Evolutionary conservation across 2,888 invertebrate genomes (phyloP).

Genomic region (Lycophotia porphyrea): DNA sequence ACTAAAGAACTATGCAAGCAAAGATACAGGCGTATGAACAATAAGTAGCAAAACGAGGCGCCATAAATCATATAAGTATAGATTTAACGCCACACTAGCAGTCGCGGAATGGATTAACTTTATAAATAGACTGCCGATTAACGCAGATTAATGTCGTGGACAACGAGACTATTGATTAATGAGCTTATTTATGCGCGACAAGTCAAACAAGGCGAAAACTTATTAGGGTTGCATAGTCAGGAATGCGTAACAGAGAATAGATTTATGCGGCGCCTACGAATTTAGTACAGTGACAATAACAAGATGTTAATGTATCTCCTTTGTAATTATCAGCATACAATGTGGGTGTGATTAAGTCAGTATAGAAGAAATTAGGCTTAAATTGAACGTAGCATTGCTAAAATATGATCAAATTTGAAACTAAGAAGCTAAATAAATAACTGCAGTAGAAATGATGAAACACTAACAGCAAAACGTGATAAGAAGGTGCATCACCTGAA

Average conservation of each 20-base stretch:
- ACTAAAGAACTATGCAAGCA: not conserved
- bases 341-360: not conserved
- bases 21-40: slow-evolving; percentile 23
- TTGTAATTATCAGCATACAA: slow-evolving; percentile 13
- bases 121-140: slow-evolving; percentile 59
- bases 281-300: slow-evolving; percentile 45
- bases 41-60: slow-evolving; percentile 19
- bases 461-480: not conserved
- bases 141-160: slow-evolving; percentile 61
- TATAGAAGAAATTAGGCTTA: not conserved
- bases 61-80: slow-evolving; percentile 51
- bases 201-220: slow-evolving; percentile 66
- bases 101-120: slow-evolving; percentile 37
- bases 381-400: not conserved
- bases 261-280: slow-evolving; percentile 54
- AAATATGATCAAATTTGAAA: not conserved
- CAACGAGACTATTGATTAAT: slow-evolving; percentile 64
- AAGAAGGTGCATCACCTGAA: not conserved
- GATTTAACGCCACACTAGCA: slow-evolving; percentile 38
- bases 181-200: slow-evolving; percentile 63
- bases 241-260: slow-evolving; percentile 44
- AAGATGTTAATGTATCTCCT: slow-evolving; percentile 46
- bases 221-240: slow-evolving; percentile 50
- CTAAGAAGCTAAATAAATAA: not conserved
- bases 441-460: not conserved